A percentile compares a stretch with the other conserved stretches of the same genome.
Conservation (phyloP, 2,797 vertebrate genomes). For the Ctenopoma kingsleyae region DNA sequence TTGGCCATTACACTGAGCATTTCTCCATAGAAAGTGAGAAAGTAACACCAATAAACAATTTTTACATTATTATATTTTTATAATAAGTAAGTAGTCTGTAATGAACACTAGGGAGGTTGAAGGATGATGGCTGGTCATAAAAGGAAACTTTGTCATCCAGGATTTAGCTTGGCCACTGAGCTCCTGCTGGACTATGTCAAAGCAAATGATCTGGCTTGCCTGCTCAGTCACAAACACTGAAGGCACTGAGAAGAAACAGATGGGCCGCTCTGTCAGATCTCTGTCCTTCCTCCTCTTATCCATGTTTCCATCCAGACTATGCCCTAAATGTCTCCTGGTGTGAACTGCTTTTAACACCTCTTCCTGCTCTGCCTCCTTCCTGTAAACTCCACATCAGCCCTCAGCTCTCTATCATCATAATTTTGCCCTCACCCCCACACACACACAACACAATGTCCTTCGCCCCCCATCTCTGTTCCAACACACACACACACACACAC, state of each 20-base stretch:
- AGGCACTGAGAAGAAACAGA: slow-evolving; percentile 72
- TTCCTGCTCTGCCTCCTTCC: slow-evolving; percentile 18
- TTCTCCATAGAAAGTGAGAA: not conserved
- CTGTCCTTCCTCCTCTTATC: slow-evolving; percentile 52
- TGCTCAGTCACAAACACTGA: slow-evolving; percentile 59
- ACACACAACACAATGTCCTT: slow-evolving; percentile 26
- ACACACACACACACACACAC: too few relatives aligned
- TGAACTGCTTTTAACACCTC: slow-evolving; percentile 39
- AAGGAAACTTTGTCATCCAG: slow-evolving; percentile 34
- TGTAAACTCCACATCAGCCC: slow-evolving; percentile 27
- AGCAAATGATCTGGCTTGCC: slow-evolving; percentile 57
- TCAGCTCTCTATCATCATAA: slow-evolving; percentile 15
- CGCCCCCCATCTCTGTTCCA: slow-evolving; percentile 4
- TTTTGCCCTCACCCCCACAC: not conserved
- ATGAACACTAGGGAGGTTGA: not conserved
- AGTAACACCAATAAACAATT: not conserved
- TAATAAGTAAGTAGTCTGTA: not conserved
- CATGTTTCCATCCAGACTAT: slow-evolving; percentile 48
- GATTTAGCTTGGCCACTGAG: slow-evolving; percentile 39
- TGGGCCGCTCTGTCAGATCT: slow-evolving; percentile 71
- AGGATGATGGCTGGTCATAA: slow-evolving; percentile 29
- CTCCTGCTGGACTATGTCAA: slow-evolving; percentile 59
- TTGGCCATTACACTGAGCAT: not conserved
- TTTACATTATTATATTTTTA: not conserved
- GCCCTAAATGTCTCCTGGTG: slow-evolving; percentile 33